Evolutionary conservation across 2,113 vertebrate genomes (phyloP), one percentile per base, ranked within the genome.

Genomic region (Hoplias malabaricus): DNA sequence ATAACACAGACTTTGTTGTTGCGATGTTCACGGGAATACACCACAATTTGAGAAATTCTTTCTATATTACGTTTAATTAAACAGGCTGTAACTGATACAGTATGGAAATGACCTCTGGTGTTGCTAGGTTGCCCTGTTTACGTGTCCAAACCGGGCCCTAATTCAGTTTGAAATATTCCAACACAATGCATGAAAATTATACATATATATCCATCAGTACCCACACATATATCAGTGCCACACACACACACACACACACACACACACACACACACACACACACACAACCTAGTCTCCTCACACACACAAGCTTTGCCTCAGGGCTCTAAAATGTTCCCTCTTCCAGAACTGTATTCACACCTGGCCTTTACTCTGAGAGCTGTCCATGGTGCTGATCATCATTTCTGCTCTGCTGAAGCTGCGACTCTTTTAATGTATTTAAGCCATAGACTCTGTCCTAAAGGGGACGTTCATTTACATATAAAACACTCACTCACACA

Each of bases 381-480:
- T 70, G 68, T 53, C 68, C 43, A 21, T 14, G 68, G 68, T 70
- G 25, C 68, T 70, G 68, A 70, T 36, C 43, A 16, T 29, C 11
- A 40, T 69, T 43, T 23, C 7, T 9, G 34, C 31, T 10, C 33
- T 63, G 34, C 33, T 63, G 21, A 21, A 42, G 36, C 19, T 54
- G 13, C 53, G 8, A 38, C 42, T 61, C 29, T 16, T 29, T n/a
- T 61, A 56, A 56, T 56, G 12, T 25, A 56, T 6, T 21, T 21
- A n/a, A 36, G n/a, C 59, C 21, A 8, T 36, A 63, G 8, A 21
- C 36, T n/a, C 5, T 48, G 43, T 53, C 19, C 48, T 23, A 2
- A 19, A 19, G 19, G 0, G 8, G 31, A 11, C 16, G 36, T 63
- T 21, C 33, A 10, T 61, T 61, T 61, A n/a, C n/a, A n/a, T n/a